Evolutionary conservation across 2,797 vertebrate genomes (phyloP).

Genomic region (Toxotes lorentzi): DNA sequence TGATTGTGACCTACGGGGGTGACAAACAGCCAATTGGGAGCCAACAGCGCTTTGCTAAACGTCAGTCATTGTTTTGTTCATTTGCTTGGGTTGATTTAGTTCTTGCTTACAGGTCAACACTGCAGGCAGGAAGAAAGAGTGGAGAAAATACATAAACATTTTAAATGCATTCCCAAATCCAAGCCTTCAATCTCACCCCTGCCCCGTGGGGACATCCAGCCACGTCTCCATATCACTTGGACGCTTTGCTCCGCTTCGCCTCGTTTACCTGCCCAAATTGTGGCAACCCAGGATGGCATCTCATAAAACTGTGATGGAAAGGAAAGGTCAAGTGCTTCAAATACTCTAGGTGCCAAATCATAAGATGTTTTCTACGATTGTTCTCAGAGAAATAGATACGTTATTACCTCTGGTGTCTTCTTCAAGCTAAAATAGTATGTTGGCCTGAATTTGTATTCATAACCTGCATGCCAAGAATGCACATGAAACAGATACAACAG

Average conservation of each 20-base stretch:
- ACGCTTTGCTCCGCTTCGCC: conserved; percentile 36
- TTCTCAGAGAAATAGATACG: conserved; percentile 47
- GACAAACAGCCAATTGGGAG: conserved; percentile 41
- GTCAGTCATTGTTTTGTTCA: conserved; percentile 58
- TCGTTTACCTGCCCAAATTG: conserved; percentile 57
- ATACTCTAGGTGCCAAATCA: conserved; percentile 43
- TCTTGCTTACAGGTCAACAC: conserved; percentile 50
- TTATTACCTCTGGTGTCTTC: conserved; percentile 33
- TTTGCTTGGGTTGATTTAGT: conserved; percentile 58
- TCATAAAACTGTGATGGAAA: conserved; percentile 59
- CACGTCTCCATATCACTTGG: conserved; percentile 43
- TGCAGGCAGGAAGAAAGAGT: conserved; percentile 16
- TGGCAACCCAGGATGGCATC: conserved; percentile 31
- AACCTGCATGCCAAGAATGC: conserved; percentile 37
- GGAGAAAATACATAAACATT: conserved; percentile 47
- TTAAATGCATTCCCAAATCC: conserved; percentile 56
- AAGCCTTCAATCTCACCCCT: conserved; percentile 55
- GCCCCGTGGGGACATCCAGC: conserved; percentile 26
- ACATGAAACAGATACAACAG: conserved; percentile 53
- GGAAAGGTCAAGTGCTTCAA: conserved; percentile 49
- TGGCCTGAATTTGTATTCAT: conserved; percentile 63
- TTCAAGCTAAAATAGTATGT: conserved; percentile 37
- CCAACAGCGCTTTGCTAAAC: conserved; percentile 52
- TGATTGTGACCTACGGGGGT: conserved; percentile 46
- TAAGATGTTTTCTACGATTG: conserved; percentile 46